Base-by-base conservation (phyloP, 1,140 invertebrate genomes). In the Eueides isabella region DNA sequence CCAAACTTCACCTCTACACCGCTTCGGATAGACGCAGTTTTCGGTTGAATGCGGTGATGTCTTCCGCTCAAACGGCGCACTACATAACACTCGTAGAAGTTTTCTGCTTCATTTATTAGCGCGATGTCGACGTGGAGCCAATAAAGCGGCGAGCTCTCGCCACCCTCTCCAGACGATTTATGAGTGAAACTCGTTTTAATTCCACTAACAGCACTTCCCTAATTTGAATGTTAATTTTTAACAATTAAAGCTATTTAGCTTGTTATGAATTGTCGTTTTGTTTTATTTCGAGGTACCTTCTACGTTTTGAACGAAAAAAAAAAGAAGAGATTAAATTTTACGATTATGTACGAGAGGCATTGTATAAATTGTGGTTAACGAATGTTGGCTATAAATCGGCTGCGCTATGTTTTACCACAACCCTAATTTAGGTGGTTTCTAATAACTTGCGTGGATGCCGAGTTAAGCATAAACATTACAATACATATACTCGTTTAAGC, bases 141-240 rank as follows among this genome's bases (percentile, higher is more conserved):
- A 92, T 92, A 90, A 88, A 92, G 82, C 84, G 85, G 80, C 82
- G 80, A 78, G 75, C 75, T 76, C 82, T 89, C 85, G 75, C 85
- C 86, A 89, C 89, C 89, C 89, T 87, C 83, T 86, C 80, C 78
- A 88, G 85, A 90, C 88, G 86, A 92, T 92, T 92, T 92, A 92
- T 89, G 87, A 84, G 78, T 81, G 83, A 84, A 88, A 85, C 84
- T 88, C 87, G 81, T 81, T 90, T 87, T 91, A 92, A 92, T 91
- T 91, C 90, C 85, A 90, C 87, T 92, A 91, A 91, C 87, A 88
- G 90, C 85, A 74, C 84, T 86, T 84, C 81, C 87, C 81, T 88
- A 87, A 92, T 91, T 90, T 92, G 85, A 89, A 91, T 92, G 86
- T 86, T 87, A 92, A 92, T 91, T 90, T 91, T 90, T 91, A 89